Evolutionary conservation across 2,797 vertebrate genomes (phyloP), one percentile per base, ranked within the genome.

Genomic region (Menidia menidia): DNA sequence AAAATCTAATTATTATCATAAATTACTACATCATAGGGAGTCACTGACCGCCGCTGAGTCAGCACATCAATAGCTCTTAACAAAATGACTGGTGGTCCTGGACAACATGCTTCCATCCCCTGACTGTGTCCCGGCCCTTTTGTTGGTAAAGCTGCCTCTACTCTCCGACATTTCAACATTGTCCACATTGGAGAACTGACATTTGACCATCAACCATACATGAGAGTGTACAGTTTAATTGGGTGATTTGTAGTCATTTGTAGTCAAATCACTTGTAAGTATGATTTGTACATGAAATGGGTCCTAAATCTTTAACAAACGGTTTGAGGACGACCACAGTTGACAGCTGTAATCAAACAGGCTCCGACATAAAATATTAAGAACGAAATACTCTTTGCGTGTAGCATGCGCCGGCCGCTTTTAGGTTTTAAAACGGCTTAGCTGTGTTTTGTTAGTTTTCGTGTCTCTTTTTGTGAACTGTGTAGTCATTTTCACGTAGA

Each of bases 61-160:
- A 51, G 48, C 35, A 52, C 18, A 59, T 64, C 14, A 59, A 39
- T 35, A 31, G 35, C 57, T 76, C 32, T 62, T 63, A 74, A 53
- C 47, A 54, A 15, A 61, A 25, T 15, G 19, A 31, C n/a, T 44
- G 1, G 30, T 50, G 44, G 14, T 30, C 41, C 8, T 9, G 31
- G 45, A 16, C 35, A 58, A 59, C 55, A 59, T 19, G 50, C 55
- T 25, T 16, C 30, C 18, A 30, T 45, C 19, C 25, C 42, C 7
- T 58, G 18, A 58, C 8, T 58, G 41, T 13, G 11, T 43, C 54
- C 16, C 25, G 25, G 1, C 25, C 25, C 25, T 25, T 18, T 39
- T 56, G 39, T 41, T 43, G 19, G 18, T 30, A 43, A 25, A 58
- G n/a, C 39, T 58, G 35, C 3, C 18, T 15, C 18, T 25, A 15